Base-by-base conservation (phyloP, 2,113 vertebrate species). In the Odontesthes bonariensis region DNA sequence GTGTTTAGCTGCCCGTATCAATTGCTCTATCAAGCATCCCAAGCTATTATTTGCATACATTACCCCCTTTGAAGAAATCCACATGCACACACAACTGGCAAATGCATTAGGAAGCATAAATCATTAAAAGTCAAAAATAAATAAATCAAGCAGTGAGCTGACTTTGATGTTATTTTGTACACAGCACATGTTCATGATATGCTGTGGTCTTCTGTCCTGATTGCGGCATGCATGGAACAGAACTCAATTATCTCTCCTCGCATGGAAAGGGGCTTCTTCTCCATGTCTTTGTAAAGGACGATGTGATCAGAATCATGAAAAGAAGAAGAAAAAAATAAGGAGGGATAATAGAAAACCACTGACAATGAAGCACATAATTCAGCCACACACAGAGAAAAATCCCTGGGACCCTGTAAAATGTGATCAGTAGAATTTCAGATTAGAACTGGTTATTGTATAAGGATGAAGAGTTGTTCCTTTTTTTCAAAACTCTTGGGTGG, bases 111-210 rank as follows among this genome's bases (percentile, higher is more conserved):
- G 73, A 83, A 87, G 90, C 77, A 90, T 89, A 93, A 90, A 90
- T 92, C 83, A 88, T 91, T 92, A 88, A 88, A 90, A 88, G 86
- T 89, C 62, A 79, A 83, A 91, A 89, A 82, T 80, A 91, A 92
- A 92, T 87, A 92, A 93, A 94, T 89, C 82, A 81, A 83, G 81
- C 86, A 52, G 51, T 79, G 61, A 81, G 77, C 84, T 89, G 91
- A 89, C 79, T 86, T 86, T 79, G 87, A 88, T 82, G 56, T 86
- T 85, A 81, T 90, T 91, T 86, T 88, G 83, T 88, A 90, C 89
- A 90, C 89, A 89, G 88, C 90, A 88, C 85, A 89, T 92, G 90
- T 88, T 91, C 59, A 63, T 92, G 89, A 91, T 91, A 86, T 63
- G 78, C 75, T 90, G 90, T 84, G 92, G 91, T 92, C 67, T 65